These are phyloP conservation scores for Anguilla megastoma DNA, from an alignment of 2,797 vertebrate genomes.

Conservation along the genomic window DNA sequence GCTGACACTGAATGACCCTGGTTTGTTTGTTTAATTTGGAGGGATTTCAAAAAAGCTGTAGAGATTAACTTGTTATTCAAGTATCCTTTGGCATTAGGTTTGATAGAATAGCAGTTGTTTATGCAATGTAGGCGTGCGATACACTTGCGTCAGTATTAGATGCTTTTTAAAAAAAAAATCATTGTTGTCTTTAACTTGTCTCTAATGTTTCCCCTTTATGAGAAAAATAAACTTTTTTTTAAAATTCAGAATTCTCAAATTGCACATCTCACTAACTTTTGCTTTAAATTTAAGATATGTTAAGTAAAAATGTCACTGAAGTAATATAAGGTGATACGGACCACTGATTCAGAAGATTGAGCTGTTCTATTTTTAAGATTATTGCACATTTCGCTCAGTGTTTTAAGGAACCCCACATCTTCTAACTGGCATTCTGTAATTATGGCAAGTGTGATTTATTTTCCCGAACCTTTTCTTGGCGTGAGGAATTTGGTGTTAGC, in stretches of 20 bases:
- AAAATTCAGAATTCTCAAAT: background rate
- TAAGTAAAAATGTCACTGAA: background rate
- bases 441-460: background rate
- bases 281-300: background rate
- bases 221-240: background rate
- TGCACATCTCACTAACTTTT: too few species aligned
- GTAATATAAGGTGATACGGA: background rate
- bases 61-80: background rate
- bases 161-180: too few species aligned
- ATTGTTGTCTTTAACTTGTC: background rate
- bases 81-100: background rate
- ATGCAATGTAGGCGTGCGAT: background rate
- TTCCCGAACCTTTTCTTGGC: background rate
- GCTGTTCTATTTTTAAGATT: background rate
- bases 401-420: background rate
- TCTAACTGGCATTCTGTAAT: background rate
- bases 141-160: background rate
- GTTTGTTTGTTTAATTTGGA: constrained; percentile 3
- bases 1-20: background rate
- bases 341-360: background rate
- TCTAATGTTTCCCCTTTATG: background rate
- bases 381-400: background rate
- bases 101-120: background rate
- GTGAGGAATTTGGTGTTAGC: background rate
- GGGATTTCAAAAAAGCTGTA: background rate